Evolutionary conservation across 2,113 vertebrate species (phyloP).

Genomic region (Chunga burmeisteri): DNA sequence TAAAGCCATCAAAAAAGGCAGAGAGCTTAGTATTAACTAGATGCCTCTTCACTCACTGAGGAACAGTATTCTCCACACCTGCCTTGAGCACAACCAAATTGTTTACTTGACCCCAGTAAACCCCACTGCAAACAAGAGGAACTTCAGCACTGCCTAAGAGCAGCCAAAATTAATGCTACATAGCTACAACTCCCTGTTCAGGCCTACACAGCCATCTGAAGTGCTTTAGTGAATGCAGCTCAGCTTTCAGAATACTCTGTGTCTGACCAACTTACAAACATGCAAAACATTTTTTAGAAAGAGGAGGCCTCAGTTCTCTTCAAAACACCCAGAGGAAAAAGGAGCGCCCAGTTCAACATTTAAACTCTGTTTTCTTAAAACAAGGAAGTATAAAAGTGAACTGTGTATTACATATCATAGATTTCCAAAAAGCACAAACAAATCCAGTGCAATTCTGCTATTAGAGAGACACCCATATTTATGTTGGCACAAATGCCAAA

Average conservation of each 20-base stretch:
- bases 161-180: neutral
- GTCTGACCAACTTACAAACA: neutral
- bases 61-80: neutral
- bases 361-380: constrained; percentile 29
- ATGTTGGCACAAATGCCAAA: constrained; percentile 10
- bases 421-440: constrained; percentile 4
- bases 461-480: constrained; percentile 55
- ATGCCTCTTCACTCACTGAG: neutral
- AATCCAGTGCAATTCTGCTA: constrained; percentile 10
- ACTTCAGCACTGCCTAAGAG: neutral
- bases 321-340: neutral
- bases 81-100: neutral
- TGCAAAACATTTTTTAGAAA: neutral
- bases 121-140: neutral
- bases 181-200: neutral
- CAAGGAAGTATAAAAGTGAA: neutral
- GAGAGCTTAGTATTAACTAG: neutral
- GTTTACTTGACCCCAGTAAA: neutral
- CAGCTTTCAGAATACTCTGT: neutral
- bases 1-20: neutral
- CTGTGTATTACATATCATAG: neutral
- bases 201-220: neutral
- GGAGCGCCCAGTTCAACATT: neutral
- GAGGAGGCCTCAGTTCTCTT: neutral
- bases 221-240: neutral